Evolutionary conservation across 2,797 vertebrate species (phyloP).

Genomic region (Accipiter superciliosus): DNA sequence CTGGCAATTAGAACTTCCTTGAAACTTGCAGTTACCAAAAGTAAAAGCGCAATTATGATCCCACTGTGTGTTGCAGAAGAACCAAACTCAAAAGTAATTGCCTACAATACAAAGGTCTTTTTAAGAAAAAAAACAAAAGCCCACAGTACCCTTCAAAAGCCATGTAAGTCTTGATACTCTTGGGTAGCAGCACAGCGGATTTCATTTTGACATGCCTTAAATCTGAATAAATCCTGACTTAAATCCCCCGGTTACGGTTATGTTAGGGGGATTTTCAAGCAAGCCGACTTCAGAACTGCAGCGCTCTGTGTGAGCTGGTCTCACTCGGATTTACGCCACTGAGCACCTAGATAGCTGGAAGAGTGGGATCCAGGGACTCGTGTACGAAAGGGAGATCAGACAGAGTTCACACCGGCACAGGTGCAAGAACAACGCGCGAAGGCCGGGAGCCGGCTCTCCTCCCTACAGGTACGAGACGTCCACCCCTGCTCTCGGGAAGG

Average conservation of each 20-base stretch:
- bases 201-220: neutral
- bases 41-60: accelerated
- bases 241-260: neutral
- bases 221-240: neutral
- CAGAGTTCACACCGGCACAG: neutral
- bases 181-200: accelerated
- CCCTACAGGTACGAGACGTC: accelerated
- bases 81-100: accelerated
- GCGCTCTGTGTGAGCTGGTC: neutral
- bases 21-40: accelerated
- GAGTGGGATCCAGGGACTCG: neutral
- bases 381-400: accelerated
- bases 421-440: accelerated
- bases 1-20: accelerated
- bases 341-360: neutral
- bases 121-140: neutral
- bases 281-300: accelerated
- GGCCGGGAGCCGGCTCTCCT: neutral
- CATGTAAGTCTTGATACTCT: neutral
- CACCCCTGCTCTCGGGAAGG: no score
- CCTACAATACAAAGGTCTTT: accelerated
- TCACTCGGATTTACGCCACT: neutral
- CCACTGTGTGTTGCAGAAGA: neutral
- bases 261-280: neutral
- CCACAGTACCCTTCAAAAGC: neutral